These are phyloP conservation scores for Oreochromis tanganicae DNA, from an alignment of 2,113 vertebrate genomes.

Conservation along the genomic window DNA sequence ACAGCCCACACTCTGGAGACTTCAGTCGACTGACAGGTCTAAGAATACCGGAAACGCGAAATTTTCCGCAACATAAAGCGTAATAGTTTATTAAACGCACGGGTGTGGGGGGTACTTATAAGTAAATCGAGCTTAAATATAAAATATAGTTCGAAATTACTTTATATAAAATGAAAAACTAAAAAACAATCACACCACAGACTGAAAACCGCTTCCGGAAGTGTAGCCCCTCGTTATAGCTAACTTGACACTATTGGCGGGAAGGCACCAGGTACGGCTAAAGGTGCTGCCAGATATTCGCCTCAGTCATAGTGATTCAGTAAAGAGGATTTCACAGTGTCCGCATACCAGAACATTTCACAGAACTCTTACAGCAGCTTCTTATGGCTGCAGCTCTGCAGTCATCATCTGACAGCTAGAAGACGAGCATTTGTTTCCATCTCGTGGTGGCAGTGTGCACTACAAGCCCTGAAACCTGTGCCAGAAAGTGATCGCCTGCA, in stretches of 20 bases:
- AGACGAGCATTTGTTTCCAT: neutral
- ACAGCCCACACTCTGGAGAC: neutral
- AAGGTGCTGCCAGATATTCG: accelerated
- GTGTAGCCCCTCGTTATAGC: neutral
- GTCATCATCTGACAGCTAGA: neutral
- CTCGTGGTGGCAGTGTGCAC: neutral
- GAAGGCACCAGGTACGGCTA: neutral
- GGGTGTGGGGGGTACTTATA: neutral
- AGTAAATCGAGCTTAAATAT: neutral
- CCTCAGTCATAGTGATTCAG: no score
- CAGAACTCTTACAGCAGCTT: neutral
- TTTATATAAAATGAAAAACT: neutral
- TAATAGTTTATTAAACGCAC: neutral
- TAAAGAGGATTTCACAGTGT: neutral
- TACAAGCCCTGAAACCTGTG: neutral
- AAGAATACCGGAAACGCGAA: neutral
- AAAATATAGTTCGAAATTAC: accelerated
- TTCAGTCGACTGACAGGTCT: neutral
- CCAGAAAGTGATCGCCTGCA: neutral
- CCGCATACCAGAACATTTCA: accelerated
- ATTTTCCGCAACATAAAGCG: neutral
- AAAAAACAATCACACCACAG: neutral
- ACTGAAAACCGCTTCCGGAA: neutral
- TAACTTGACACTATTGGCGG: neutral
- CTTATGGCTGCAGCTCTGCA: neutral